Evolutionary conservation across 2,113 vertebrate species (phyloP).

Genomic region (Morone chrysops): DNA sequence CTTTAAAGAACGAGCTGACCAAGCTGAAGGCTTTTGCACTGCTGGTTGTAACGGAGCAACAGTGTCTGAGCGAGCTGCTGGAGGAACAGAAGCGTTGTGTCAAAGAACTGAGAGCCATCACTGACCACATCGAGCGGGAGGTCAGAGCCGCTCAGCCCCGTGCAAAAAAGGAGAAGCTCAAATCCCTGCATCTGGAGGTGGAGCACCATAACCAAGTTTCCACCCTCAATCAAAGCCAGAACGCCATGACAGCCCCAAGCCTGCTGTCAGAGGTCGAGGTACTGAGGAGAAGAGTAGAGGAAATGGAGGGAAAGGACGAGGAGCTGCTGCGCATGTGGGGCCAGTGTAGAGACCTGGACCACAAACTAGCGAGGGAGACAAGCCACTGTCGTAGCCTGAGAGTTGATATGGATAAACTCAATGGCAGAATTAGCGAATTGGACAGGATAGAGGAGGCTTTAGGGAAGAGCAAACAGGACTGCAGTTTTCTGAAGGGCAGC

Average conservation of each 20-base stretch:
- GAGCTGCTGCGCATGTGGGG: conserved; percentile 95
- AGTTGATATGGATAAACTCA: conserved; percentile 92
- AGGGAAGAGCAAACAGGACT: conserved; percentile 93
- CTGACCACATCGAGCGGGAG: conserved; percentile 84
- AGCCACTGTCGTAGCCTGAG: conserved; percentile 89
- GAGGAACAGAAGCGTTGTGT: conserved; percentile 85
- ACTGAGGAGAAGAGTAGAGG: conserved; percentile 91
- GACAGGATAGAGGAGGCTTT: conserved; percentile 95
- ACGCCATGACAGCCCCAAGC: conserved; percentile 86
- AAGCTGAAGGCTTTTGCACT: conserved; percentile 91
- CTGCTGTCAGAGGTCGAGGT: conserved; percentile 92
- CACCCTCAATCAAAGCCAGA: conserved; percentile 82
- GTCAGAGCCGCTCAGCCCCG: conserved; percentile 80
- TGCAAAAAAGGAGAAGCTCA: conserved; percentile 84
- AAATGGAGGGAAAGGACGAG: conserved; percentile 98
- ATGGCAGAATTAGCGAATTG: conserved; percentile 90
- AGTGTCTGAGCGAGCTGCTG: conserved; percentile 87
- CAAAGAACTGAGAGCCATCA: conserved; percentile 85
- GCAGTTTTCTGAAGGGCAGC: conserved; percentile 88
- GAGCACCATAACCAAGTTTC: conserved; percentile 82
- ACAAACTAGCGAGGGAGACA: conserved; percentile 89
- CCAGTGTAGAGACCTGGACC: conserved; percentile 92
- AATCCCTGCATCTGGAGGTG: conserved; percentile 82
- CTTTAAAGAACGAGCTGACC: conserved; percentile 89
- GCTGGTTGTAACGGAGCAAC: conserved; percentile 92